phyloP scores from a whole-genome alignment of 2,888 invertebrate genomes.

The Teleiodes luculella region DNA sequence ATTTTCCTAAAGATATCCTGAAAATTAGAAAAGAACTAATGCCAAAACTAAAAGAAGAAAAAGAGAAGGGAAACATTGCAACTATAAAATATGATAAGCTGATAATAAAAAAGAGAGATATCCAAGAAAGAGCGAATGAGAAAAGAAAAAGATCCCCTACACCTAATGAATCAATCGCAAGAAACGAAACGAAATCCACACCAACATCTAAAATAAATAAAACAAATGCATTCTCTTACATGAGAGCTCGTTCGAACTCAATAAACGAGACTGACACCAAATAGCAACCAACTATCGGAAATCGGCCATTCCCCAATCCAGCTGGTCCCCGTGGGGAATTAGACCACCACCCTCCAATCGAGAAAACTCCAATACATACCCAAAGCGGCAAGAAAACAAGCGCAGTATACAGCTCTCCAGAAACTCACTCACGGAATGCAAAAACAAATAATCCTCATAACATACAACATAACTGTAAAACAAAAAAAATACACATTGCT shows the following conservation, averaged over 20 bases:
- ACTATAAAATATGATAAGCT: neutral
- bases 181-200: neutral
- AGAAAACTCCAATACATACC: neutral
- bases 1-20: conserved; percentile 1
- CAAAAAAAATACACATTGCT: neutral
- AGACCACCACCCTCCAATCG: neutral
- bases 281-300: neutral
- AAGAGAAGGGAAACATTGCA: neutral
- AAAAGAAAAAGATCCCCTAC: neutral
- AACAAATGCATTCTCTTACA: neutral
- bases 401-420: no score
- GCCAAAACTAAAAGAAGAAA: conserved; percentile 1
- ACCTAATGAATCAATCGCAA: neutral
- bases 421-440: no score
- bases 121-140: neutral
- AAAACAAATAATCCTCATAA: no score
- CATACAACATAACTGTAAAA: neutral
- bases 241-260: neutral
- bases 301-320: neutral
- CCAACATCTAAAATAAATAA: neutral
- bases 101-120: neutral
- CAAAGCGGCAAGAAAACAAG: no score
- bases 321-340: no score
- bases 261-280: neutral
- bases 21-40: neutral